Evolutionary conservation across 2,113 vertebrate genomes (phyloP).

Genomic region (Catagonus wagneri): DNA sequence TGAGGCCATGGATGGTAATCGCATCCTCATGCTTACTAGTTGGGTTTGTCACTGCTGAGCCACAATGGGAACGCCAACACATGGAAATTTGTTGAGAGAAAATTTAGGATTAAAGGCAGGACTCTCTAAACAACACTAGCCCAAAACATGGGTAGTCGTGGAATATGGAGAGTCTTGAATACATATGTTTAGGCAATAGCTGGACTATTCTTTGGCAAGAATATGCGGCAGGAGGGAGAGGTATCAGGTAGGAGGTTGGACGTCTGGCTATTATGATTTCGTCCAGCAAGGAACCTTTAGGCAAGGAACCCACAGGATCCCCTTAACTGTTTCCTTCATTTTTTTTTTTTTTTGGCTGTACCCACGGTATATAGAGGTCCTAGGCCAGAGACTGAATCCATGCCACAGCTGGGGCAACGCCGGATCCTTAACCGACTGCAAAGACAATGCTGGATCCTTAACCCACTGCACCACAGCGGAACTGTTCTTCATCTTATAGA

Average conservation of each 20-base stretch:
- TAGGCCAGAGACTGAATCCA: no score
- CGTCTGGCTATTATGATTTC: neutral
- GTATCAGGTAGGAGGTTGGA: neutral
- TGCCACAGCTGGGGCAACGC: no score
- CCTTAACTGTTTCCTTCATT: neutral
- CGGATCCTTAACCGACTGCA: no score
- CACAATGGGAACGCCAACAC: no score
- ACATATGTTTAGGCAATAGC: neutral
- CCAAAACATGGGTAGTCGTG: neutral
- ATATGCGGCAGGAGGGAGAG: neutral
- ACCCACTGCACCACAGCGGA: no score
- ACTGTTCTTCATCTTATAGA: no score
- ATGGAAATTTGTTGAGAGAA: neutral
- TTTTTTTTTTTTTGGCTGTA: neutral
- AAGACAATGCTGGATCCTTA: no score
- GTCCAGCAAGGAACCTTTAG: neutral
- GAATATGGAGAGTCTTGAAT: neutral
- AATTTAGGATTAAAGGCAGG: neutral
- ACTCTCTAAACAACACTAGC: neutral
- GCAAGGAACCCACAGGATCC: neutral
- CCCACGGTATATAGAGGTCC: no score
- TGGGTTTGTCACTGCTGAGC: no score
- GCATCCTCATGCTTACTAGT: no score
- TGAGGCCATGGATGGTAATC: no score
- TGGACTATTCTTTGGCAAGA: neutral